Conservation (phyloP, 2,797 vertebrate genomes). For the Scarus forsteni region DNA sequence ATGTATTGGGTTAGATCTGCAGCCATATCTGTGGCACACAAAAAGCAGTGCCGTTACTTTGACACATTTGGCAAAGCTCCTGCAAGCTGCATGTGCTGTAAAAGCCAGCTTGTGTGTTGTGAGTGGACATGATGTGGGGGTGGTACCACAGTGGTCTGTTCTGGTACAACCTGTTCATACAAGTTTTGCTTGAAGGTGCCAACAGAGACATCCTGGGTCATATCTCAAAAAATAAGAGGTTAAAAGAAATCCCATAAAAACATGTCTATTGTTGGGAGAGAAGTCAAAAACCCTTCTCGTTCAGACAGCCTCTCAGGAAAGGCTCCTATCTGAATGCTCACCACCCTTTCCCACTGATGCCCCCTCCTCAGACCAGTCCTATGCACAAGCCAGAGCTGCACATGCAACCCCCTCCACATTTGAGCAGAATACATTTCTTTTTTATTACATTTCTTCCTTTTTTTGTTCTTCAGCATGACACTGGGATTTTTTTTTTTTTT, state of each 20-base stretch:
- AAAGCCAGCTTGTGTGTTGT: slow-evolving; percentile 44
- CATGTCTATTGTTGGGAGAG: not conserved
- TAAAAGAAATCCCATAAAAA: not conserved
- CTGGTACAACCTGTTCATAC: not conserved
- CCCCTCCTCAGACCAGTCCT: slow-evolving; percentile 35
- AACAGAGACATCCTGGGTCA: not conserved
- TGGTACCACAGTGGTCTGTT: slow-evolving; percentile 8
- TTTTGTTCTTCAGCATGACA: slow-evolving; percentile 44
- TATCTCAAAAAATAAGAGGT: not conserved
- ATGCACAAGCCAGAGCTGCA: slow-evolving; percentile 58
- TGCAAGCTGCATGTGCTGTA: slow-evolving; percentile 39
- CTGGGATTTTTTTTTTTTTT: not conserved
- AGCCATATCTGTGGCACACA: slow-evolving; percentile 21
- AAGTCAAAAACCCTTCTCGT: not conserved
- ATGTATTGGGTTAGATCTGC: slow-evolving; percentile 1
- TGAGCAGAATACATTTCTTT: not conserved
- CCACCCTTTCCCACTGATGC: slow-evolving; percentile 43
- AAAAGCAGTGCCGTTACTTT: slow-evolving; percentile 16
- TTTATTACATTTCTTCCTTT: slow-evolving; percentile 44
- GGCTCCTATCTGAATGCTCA: slow-evolving; percentile 25
- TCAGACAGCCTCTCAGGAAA: not conserved
- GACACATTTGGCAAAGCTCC: slow-evolving; percentile 10
- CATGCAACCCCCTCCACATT: slow-evolving; percentile 66
- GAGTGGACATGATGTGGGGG: slow-evolving; percentile 49
- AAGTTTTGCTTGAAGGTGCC: slow-evolving; percentile 7